Evolutionary conservation across 1,140 invertebrate genomes (phyloP), one percentile per base, ranked within the genome.

Genomic region (Heliconius himera): DNA sequence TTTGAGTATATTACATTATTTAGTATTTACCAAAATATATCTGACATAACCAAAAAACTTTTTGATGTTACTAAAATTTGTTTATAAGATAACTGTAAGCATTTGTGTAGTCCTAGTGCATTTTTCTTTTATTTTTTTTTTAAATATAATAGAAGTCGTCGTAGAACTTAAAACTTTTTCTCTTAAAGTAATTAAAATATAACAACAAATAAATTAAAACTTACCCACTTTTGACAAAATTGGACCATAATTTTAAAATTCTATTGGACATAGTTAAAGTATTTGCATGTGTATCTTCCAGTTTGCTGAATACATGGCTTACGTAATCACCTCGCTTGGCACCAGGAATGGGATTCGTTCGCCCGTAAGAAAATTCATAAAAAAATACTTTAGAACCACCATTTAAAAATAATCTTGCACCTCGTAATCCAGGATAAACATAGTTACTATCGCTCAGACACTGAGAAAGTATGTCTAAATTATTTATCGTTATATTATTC

Each of bases 161-260:
- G 2, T 22, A 60, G 2, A 26, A 22, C n/a, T n/a, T 56, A 0
- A 8, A 3, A 9, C 9, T 26, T 60, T n/a, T 9, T 46, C 41
- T 46, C 9, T 13, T 66, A n/a, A n/a, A n/a, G n/a, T 29, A 26
- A 29, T 29, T 66, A 29, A 66, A 66, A 26, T 29, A 26, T 29
- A 29, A 66, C 60, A 29, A 13, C 1, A 29, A 66, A 66, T 29
- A 29, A 66, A 66, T 11, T 66, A 26, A 73, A 73, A 70, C 82
- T 83, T 87, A 93, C 90, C 90, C 91, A 13, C 70, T 84, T 51
- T 85, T 81, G 46, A 92, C 85, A 75, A 91, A 93, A 54, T 70
- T 89, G 3, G 78, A 70, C 91, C 90, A 92, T 41, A 91, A 74
- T 49, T 84, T 74, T 18, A 79, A 84, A 74, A 91, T 81, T 16